These are phyloP conservation scores for Acronicta psi DNA, from an alignment of 2,888 invertebrate genomes.

Conservation along the genomic window DNA sequence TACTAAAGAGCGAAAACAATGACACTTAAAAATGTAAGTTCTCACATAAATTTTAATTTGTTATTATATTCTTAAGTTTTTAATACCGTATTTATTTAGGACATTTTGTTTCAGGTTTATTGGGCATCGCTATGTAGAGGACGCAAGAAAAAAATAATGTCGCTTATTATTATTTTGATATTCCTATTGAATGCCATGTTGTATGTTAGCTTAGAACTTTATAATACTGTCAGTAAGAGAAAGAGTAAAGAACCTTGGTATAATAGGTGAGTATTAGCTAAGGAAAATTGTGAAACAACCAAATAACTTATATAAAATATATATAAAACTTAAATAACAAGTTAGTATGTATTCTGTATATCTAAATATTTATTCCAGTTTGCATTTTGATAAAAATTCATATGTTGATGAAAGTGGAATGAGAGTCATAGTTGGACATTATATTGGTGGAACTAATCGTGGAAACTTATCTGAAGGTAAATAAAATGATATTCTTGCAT, in stretches of 20 bases:
- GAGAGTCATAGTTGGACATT: slow-evolving; percentile 96
- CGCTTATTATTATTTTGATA: slow-evolving; percentile 72
- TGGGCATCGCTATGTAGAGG: slow-evolving; percentile 80
- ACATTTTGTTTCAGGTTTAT: slow-evolving; percentile 70
- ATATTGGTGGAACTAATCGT: slow-evolving; percentile 94
- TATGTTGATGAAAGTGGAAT: slow-evolving; percentile 93
- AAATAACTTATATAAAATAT: too few species aligned
- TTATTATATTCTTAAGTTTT: too few species aligned
- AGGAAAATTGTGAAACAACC: slow-evolving; percentile 17
- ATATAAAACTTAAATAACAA: too few species aligned
- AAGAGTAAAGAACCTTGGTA: slow-evolving; percentile 76
- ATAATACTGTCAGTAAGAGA: slow-evolving; percentile 70
- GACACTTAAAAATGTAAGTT: slow-evolving; percentile 55
- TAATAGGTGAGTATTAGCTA: slow-evolving; percentile 67
- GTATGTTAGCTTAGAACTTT: slow-evolving; percentile 80
- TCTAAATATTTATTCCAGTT: slow-evolving; percentile 70
- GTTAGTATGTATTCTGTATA: too few species aligned
- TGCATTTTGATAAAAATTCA: slow-evolving; percentile 90
- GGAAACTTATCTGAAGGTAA: slow-evolving; percentile 94
- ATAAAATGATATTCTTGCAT: background rate
- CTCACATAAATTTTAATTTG: background rate
- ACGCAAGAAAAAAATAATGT: slow-evolving; percentile 79
- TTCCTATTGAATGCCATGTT: slow-evolving; percentile 81
- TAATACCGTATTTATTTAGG: background rate
- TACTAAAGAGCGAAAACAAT: slow-evolving; percentile 22